Base-by-base conservation (phyloP, 2,113 vertebrate genomes). In the Colistium nudipinnis region DNA sequence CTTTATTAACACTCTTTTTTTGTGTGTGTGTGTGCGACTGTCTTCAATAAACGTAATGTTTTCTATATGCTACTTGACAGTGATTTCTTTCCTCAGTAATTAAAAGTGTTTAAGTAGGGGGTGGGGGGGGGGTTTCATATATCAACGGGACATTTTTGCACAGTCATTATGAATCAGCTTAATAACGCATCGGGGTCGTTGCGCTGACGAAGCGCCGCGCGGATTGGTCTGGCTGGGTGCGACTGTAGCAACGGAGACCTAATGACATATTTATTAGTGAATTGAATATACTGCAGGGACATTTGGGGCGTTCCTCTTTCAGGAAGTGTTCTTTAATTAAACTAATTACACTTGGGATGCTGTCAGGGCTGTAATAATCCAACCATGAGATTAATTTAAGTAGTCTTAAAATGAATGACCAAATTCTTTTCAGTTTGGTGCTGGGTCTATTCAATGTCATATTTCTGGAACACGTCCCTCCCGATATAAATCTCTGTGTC, bases 1-100 rank as follows among this genome's bases (percentile, higher is more conserved):
- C 87, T 87, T 78, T 71, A 83, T 57, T 87, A 89, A 86, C 80
- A 80, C n/a, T n/a, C n/a, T n/a, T n/a, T n/a, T n/a, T n/a, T n/a
- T n/a, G n/a, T n/a, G n/a, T n/a, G n/a, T n/a, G n/a, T n/a, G n/a
- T n/a, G n/a, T n/a, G n/a, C n/a, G n/a, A 74, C 63, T 43, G 76
- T 74, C 78, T 79, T 57, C 53, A 87, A 85, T 88, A 86, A 90
- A 89, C 13, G 48, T 51, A 31, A 7, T 39, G 31, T 17, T 28
- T 85, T 87, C 81, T 79, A 80, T 44, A n/a, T 20, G 36, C 8
- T 28, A 52, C 8, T 14, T 55, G 22, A 24, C 19, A 44, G 56
- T 35, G 22, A 74, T 41, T 76, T 71, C 7, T 71, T 71, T 76
- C 13, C 2, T 30, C 17, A 7, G 1, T 65, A 14, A 52, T 70